A percentile compares a stretch with the other conserved stretches of the same genome.
phyloP scores from a whole-genome alignment of 2,888 invertebrate genomes.

The Sphecodes monilicornis region DNA sequence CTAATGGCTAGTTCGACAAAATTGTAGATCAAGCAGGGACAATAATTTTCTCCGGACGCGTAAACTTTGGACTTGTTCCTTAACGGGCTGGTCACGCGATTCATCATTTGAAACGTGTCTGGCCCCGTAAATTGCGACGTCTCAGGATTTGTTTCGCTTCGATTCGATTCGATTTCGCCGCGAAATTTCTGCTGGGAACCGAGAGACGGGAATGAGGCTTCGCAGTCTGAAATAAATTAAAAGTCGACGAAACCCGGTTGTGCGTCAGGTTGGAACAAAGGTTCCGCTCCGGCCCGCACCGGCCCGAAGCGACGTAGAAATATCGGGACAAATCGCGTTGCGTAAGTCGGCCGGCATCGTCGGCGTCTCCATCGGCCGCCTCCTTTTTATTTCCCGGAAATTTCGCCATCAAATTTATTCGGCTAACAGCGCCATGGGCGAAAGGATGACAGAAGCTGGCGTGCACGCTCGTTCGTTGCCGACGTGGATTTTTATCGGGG shows the following conservation, averaged over 20 bases:
- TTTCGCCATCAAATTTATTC: slow-evolving; percentile 76
- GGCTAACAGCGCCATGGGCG: slow-evolving; percentile 65
- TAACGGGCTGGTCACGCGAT: slow-evolving; percentile 26
- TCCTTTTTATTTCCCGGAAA: slow-evolving; percentile 80
- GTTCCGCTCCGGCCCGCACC: slow-evolving; percentile 21
- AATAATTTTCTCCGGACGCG: slow-evolving; percentile 8
- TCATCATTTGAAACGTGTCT: slow-evolving; percentile 44
- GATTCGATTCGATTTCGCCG: slow-evolving; percentile 56
- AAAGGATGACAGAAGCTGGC: slow-evolving; percentile 55
- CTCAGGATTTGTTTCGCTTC: slow-evolving; percentile 47
- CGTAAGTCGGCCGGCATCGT: slow-evolving; percentile 62
- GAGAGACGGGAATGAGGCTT: slow-evolving; percentile 32
- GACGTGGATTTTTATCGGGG: background rate
- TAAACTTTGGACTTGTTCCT: slow-evolving; percentile 14
- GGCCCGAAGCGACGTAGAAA: slow-evolving; percentile 49
- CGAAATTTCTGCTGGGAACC: slow-evolving; percentile 41
- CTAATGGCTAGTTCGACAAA: background rate
- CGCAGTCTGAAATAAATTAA: slow-evolving; percentile 65
- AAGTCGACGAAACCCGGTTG: slow-evolving; percentile 51
- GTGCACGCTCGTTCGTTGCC: slow-evolving; percentile 4
- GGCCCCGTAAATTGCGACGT: slow-evolving; percentile 44
- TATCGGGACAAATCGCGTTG: slow-evolving; percentile 73
- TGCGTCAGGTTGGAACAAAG: slow-evolving; percentile 62
- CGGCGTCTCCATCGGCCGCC: slow-evolving; percentile 54
- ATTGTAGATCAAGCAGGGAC: slow-evolving; percentile 13